Conservation (phyloP, 2,888 invertebrate species). For the Vesta saturnalis region DNA sequence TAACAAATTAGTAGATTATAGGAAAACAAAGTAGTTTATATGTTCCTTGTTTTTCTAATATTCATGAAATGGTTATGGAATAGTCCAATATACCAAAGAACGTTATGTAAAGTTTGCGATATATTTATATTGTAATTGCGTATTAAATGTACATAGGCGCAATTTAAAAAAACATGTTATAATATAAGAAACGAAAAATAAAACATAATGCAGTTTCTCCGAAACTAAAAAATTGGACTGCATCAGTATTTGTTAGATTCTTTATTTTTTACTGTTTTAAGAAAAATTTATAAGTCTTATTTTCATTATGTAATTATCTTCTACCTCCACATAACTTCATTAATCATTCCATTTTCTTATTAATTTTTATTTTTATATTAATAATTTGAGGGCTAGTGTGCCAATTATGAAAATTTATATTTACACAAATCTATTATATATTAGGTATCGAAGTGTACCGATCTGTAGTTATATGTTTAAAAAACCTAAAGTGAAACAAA, state of each 20-base stretch:
- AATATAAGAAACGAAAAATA: background rate
- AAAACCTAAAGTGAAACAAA: too few relatives aligned
- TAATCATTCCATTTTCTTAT: constrained; percentile 26
- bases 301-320: background rate
- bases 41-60: constrained; percentile 6
- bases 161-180: background rate
- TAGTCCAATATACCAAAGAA: constrained; percentile 36
- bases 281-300: constrained; percentile 8
- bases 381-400: background rate
- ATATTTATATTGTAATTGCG: constrained; percentile 22
- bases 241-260: background rate
- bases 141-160: constrained; percentile 19
- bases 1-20: constrained; percentile 11
- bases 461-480: background rate
- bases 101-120: constrained; percentile 23
- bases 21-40: constrained; percentile 4
- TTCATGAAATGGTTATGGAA: constrained; percentile 12
- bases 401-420: too few relatives aligned
- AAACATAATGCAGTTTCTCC: background rate
- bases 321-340: constrained; percentile 13
- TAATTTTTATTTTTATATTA: constrained; percentile 13
- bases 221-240: background rate
- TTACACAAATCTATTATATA: too few relatives aligned
- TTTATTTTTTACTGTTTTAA: constrained; percentile 5
- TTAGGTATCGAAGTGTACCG: too few relatives aligned